Base-by-base conservation (phyloP, 2,113 vertebrate species). In the Barnardius zonarius region DNA sequence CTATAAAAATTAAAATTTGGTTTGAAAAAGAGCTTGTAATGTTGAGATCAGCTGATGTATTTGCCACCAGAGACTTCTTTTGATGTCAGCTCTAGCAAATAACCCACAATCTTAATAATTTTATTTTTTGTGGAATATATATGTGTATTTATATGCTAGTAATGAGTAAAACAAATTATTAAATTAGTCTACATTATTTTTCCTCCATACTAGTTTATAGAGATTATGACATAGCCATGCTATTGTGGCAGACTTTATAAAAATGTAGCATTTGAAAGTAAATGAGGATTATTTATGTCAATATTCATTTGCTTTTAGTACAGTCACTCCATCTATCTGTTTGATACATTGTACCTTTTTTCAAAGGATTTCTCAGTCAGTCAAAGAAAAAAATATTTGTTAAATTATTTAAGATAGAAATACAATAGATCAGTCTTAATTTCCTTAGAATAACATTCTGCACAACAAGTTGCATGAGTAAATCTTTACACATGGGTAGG, bases 231-330 rank as follows among this genome's bases (percentile, higher is more conserved):
- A 35, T 89, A 43, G 25, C 31, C 23, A 20, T 54, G 69, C 66
- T 78, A 69, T 80, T 37, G 49, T 18, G 81, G 43, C 87, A 81
- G 91, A 62, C 14, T 49, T 67, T 94, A 90, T 94, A 41, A 94
- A 95, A 95, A 84, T 41, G 49, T 79, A 62, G 12, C 14, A 46
- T 64, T 83, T 95, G 55, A 93, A 93, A 94, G 82, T 86, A 93
- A 95, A 86, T 28, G 30, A 92, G 54, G 68, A 57, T 77, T 93
- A 95, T 95, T 95, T 80, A 55, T 90, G 82, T 93, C 63, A 89
- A 75, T 88, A 69, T 93, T 93, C 16, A 92, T 69, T 96, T 97
- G 25, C 31, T n/a, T 78, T 94, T 94, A 68, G 52, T 88, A 28
- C 11, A 61, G 75, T 83, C 77, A 23, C 54, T 93, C 86, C 67